Evolutionary conservation across 1,140 invertebrate species (phyloP).

Genomic region (Pentalonia nigronervosa): DNA sequence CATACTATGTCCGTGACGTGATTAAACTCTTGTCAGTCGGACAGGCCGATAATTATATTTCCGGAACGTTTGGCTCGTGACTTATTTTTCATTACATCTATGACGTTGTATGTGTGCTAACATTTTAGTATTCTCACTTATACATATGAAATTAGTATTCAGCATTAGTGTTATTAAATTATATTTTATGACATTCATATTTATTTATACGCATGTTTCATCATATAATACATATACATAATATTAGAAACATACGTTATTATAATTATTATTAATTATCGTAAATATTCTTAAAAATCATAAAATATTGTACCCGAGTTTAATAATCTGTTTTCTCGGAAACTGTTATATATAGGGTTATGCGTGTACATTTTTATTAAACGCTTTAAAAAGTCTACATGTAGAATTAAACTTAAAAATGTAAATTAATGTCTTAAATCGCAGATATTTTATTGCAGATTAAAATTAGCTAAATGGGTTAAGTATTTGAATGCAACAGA

Average conservation of each 20-base stretch:
- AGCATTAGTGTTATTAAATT: slow-evolving; percentile 23
- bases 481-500: not conserved
- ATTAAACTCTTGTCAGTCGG: slow-evolving; percentile 57
- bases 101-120: slow-evolving; percentile 3
- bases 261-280: not conserved
- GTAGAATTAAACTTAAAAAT: not conserved
- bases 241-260: not conserved
- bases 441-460: not conserved
- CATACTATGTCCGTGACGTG: slow-evolving; percentile 50
- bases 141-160: not conserved
- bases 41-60: slow-evolving; percentile 58
- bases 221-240: not conserved
- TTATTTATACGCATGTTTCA: not conserved
- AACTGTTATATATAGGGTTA: not conserved
- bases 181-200: not conserved
- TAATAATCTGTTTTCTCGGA: not conserved
- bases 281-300: not conserved
- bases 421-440: not conserved
- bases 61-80: slow-evolving; percentile 54
- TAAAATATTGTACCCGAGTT: not conserved
- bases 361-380: not conserved
- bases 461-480: not conserved
- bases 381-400: not conserved
- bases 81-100: slow-evolving; percentile 55
- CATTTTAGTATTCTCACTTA: slow-evolving; percentile 7